These are phyloP conservation scores for Habropoda laboriosa DNA, from an alignment of 1,140 invertebrate species.

Conservation along the genomic window DNA sequence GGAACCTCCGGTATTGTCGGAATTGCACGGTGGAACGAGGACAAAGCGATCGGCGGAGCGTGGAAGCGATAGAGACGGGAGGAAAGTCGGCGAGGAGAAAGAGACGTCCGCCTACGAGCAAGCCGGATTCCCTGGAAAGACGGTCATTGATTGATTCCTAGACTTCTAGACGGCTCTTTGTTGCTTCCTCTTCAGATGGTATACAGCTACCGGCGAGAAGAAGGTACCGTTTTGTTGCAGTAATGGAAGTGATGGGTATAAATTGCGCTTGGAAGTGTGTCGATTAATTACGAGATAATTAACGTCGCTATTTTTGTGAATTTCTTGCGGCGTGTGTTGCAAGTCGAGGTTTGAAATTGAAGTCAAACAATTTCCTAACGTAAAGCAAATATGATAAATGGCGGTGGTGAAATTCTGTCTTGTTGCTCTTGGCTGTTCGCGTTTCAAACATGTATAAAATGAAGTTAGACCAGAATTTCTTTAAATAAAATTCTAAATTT, in stretches of 20 bases:
- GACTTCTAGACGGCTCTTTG: constrained; percentile 43
- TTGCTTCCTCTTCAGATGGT: background rate
- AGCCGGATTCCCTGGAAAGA: constrained; percentile 51
- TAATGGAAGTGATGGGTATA: too few species aligned
- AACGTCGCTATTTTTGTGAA: too few species aligned
- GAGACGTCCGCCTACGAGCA: constrained; percentile 50
- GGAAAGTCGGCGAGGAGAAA: background rate
- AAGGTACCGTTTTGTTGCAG: constrained; percentile 36
- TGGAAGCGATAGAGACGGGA: background rate
- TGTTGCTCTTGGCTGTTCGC: too few species aligned
- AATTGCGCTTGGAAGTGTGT: background rate
- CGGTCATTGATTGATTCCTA: constrained; percentile 59
- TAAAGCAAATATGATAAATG: too few species aligned
- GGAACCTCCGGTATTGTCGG: background rate
- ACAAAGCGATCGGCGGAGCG: background rate
- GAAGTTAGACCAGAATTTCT: too few species aligned
- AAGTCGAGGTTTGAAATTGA: too few species aligned
- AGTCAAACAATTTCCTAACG: too few species aligned
- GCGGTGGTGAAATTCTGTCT: too few species aligned
- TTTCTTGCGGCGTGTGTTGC: too few species aligned
- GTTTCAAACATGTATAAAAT: too few species aligned
- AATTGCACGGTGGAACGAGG: background rate
- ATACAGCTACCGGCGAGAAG: background rate
- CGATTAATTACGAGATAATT: background rate
- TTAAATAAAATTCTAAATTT: too few species aligned